Conservation (phyloP, 1,140 invertebrate genomes). For the Cydia strobilella region DNA sequence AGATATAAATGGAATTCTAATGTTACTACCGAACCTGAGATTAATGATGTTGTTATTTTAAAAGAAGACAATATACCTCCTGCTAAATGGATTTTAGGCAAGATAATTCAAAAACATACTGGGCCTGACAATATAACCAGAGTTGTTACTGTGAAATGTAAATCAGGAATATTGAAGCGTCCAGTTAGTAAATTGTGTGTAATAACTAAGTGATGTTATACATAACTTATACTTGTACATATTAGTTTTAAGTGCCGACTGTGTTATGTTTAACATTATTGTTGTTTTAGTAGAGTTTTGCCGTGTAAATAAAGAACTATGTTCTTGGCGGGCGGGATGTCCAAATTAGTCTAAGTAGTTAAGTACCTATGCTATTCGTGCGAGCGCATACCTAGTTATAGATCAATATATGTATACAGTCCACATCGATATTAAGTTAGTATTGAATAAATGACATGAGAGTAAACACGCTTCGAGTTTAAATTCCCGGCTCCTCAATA, state of each 20-base stretch:
- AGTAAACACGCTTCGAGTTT: no score
- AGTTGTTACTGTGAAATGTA: conserved; percentile 5
- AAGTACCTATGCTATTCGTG: no score
- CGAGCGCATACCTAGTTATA: no score
- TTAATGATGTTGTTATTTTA: conserved; percentile 11
- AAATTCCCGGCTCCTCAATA: no score
- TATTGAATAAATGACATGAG: no score
- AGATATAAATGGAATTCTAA: conserved; percentile 18
- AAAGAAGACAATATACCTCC: conserved; percentile 27
- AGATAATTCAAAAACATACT: neutral
- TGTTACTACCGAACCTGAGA: neutral
- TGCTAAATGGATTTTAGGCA: conserved; percentile 10
- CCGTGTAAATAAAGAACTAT: conserved; percentile 2
- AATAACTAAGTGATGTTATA: neutral
- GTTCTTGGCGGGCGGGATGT: conserved; percentile 4
- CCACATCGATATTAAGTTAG: no score
- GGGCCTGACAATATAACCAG: conserved; percentile 4
- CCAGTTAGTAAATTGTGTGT: neutral
- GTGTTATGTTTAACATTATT: neutral
- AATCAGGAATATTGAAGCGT: conserved; percentile 1
- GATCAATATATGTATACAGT: no score
- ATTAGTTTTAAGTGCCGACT: neutral
- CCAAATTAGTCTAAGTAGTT: neutral
- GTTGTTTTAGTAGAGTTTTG: neutral
- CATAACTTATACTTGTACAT: neutral